Evolutionary conservation across 1,140 invertebrate genomes (phyloP).

Genomic region (Spodoptera litura): DNA sequence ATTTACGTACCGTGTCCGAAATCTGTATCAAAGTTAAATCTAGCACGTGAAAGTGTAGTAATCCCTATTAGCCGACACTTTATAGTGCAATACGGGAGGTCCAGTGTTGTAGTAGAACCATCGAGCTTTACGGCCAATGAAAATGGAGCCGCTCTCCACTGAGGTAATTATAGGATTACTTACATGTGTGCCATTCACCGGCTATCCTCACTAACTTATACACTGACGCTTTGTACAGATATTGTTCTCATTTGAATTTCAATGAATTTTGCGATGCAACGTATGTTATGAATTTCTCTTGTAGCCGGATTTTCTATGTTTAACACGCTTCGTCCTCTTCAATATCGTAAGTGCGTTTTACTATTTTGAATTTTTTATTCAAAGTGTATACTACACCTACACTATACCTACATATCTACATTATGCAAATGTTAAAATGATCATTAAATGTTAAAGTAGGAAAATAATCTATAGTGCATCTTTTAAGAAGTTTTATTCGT

Average conservation of each 20-base stretch:
- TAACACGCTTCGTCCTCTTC: too few relatives aligned
- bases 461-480: too few relatives aligned
- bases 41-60: constrained; percentile 72
- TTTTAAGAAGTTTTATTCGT: too few relatives aligned
- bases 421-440: too few relatives aligned
- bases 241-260: constrained; percentile 2
- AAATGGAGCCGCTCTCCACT: constrained; percentile 71
- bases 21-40: constrained; percentile 71
- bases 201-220: constrained; percentile 34
- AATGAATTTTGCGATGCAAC: not conserved
- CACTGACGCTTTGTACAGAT: constrained; percentile 18
- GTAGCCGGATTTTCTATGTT: too few relatives aligned
- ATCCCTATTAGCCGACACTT: constrained; percentile 79
- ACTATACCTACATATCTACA: too few relatives aligned
- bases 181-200: constrained; percentile 56
- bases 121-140: constrained; percentile 78
- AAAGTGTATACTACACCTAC: too few relatives aligned
- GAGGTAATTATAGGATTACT: constrained; percentile 79
- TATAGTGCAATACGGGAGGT: constrained; percentile 73
- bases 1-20: constrained; percentile 34
- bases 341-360: too few relatives aligned
- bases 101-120: constrained; percentile 70
- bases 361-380: too few relatives aligned
- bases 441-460: too few relatives aligned
- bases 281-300: not conserved